Base-by-base conservation (phyloP, 1,140 invertebrate species). In the Stegodyphus dumicola region DNA sequence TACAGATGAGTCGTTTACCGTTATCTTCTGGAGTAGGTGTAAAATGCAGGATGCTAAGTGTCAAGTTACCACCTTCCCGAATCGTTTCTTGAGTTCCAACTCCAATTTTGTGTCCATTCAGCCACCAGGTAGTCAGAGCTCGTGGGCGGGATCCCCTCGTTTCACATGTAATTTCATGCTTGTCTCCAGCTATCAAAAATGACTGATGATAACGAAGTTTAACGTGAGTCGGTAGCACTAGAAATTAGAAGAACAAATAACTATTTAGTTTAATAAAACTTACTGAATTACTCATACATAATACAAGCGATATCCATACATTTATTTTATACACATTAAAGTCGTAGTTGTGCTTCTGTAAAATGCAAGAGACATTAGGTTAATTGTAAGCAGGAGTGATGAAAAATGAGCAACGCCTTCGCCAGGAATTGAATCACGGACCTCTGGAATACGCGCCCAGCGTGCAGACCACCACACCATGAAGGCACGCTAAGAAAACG, bases 111-210 rank as follows among this genome's bases (percentile, higher is more conserved):
- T 93, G 92, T 6, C 93, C 93, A 53, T 94, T 94, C 89, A 95
- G 92, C 93, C 93, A 95, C 96, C 96, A 97, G 15, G 95, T 96
- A 78, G 96, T 94, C 67, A 92, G 93, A 9, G 96, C 95, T 0
- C 95, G 94, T 1, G 96, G 96, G 88, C 95, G 91, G 3, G 95
- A 96, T 17, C 96, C 96, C 56, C 94, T 94, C 88, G 95, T 95
- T 89, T 94, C 94, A 90, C 95, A 97, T 67, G 95, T 91, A 1
- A 97, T 92, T 88, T 96, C 95, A 91, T 96, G 96, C 89, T 93
- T 92, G 88, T 94, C 92, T 49, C 94, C 94, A 4, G 95, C 95
- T 66, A 95, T 96, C 81, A 97, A 90, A 0, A 95, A 89, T 95
- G 94, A 90, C 94, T 94, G 9, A 94, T 93, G 15, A 93, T 94